Base-by-base conservation (phyloP, 1,140 invertebrate species). In the Drosophila sp. region DNA sequence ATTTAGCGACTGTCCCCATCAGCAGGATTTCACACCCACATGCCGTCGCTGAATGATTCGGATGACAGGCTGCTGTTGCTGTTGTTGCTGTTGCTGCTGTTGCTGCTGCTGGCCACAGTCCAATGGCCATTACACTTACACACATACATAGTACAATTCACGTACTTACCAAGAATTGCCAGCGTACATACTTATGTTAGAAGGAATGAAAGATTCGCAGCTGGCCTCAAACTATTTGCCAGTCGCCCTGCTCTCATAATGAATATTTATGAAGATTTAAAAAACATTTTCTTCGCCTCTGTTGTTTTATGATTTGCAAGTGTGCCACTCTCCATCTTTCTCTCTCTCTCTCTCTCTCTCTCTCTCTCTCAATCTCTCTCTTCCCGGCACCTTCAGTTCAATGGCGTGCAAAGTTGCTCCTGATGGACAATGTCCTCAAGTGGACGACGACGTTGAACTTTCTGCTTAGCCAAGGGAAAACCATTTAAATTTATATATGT, bases 271-370 rank as follows among this genome's bases (percentile, higher is more conserved):
- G 86, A 90, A 90, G 86, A 89, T 89, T 89, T 89, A 86, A 89
- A 89, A 90, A 90, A 86, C 86, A 90, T 86, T 90, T 90, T 90
- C 86, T 81, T 80, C 83, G 86, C 86, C 78, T 90, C 81, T 90
- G 86, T 90, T 90, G 86, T 90, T 90, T 90, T 90, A 90, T 90
- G 86, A 90, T 90, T 90, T 90, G 86, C 86, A 90, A 90, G 80
- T 90, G 86, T 90, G 79, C 76, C 73, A 40, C 27, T 25, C 43
- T 50, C 25, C 58, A 3, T 16, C 13, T 50, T 11, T 41, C 61
- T 76, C 48, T 61, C 59, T 40, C 9, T 6, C n/a, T 56, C 34
- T 40, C n/a, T 7, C 36, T 3, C 16, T 1, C n/a, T 25, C 34
- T 48, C 9, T 4, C 58, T 16, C 1, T 18, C 59, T 50, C 21